These are phyloP conservation scores for Carlito syrichta DNA, from an alignment of 2,113 vertebrate species.

Conservation along the genomic window DNA sequence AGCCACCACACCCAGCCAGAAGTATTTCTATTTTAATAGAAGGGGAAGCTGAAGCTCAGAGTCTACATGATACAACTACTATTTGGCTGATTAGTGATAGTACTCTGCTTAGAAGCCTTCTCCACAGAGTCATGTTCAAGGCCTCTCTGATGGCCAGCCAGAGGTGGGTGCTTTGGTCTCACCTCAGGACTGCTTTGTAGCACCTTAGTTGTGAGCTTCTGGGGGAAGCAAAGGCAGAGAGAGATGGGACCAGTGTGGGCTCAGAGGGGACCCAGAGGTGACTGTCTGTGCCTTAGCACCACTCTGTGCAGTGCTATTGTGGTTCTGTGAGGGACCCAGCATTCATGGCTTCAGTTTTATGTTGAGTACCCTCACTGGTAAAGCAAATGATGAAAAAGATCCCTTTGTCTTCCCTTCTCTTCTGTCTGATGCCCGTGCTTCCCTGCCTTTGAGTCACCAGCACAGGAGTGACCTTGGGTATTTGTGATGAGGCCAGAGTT, in stretches of 20 bases:
- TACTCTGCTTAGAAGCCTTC: too few relatives aligned
- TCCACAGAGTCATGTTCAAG: too few relatives aligned
- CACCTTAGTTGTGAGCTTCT: too few relatives aligned
- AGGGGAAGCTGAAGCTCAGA: background rate
- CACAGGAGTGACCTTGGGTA: background rate
- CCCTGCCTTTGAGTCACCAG: too few relatives aligned
- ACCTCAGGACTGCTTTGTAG: background rate
- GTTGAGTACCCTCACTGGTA: background rate
- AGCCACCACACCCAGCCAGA: too few relatives aligned
- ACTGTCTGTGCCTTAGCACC: background rate
- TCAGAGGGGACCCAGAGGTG: background rate
- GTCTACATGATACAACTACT: background rate
- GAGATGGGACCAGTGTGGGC: background rate
- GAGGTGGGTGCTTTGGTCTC: too few relatives aligned
- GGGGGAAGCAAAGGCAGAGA: background rate
- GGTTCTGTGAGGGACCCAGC: background rate
- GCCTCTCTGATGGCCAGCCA: background rate
- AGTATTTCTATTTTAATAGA: background rate
- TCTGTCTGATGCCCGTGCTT: too few relatives aligned
- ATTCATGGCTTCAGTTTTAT: background rate
- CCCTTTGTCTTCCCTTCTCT: background rate
- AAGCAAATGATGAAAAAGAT: background rate
- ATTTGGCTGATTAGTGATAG: background rate
- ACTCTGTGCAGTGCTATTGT: too few relatives aligned
- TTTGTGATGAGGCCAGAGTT: background rate